These are phyloP conservation scores for Dryobota labecula DNA, from an alignment of 2,888 invertebrate genomes.

Conservation along the genomic window DNA sequence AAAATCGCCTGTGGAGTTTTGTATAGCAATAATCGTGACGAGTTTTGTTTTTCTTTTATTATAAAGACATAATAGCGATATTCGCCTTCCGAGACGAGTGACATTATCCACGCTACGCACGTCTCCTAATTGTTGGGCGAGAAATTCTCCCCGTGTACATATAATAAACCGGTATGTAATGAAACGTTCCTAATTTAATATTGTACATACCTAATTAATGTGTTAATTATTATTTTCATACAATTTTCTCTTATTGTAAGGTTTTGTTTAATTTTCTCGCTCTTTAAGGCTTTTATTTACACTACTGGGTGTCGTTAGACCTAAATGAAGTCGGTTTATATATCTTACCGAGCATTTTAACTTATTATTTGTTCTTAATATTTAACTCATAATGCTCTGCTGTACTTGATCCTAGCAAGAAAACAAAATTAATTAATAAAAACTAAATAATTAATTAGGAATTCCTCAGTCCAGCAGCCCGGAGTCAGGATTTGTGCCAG, in stretches of 20 bases:
- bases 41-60: background rate
- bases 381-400: background rate
- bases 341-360: background rate
- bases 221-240: slow-evolving; percentile 34
- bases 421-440: background rate
- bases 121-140: background rate
- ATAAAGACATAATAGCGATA: background rate
- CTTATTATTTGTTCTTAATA: background rate
- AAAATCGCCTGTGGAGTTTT: background rate
- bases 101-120: background rate
- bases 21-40: background rate
- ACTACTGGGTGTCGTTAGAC: background rate
- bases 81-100: background rate
- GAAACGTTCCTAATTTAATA: slow-evolving; percentile 44
- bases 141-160: background rate
- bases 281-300: slow-evolving; percentile 6
- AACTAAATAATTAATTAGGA: no score
- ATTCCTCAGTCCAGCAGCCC: no score
- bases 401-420: background rate
- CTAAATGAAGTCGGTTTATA: background rate
- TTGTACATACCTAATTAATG: slow-evolving; percentile 48
- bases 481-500: no score
- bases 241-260: slow-evolving; percentile 28
- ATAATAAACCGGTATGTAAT: no score
- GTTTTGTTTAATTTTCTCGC: slow-evolving; percentile 11